A percentile compares a stretch with the other conserved stretches of the same genome.
Evolutionary conservation across 2,113 vertebrate species (phyloP).

Genomic region (Tylochromis polylepis): DNA sequence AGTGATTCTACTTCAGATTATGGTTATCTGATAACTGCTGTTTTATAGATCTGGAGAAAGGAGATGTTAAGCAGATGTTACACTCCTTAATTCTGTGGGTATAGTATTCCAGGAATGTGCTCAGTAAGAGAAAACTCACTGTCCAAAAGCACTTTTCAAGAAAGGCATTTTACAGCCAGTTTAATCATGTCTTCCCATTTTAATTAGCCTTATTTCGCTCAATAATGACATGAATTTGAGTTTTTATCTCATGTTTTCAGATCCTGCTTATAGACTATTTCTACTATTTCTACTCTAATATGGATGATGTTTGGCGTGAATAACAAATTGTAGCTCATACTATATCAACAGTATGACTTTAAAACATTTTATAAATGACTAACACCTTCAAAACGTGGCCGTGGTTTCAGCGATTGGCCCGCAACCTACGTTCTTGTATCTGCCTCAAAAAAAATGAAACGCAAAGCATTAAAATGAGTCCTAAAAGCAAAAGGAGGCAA

Average conservation of each 20-base stretch:
- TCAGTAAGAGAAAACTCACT: neutral
- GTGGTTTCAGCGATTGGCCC: neutral
- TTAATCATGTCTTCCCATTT: neutral
- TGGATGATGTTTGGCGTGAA: neutral
- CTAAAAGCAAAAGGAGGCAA: neutral
- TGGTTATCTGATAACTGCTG: neutral
- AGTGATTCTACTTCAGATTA: no score
- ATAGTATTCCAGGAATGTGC: neutral
- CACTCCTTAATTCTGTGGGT: neutral
- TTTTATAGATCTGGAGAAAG: neutral
- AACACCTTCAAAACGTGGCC: neutral
- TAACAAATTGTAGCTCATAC: neutral
- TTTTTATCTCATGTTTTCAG: neutral
- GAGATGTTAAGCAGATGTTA: neutral
- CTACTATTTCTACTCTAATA: no score
- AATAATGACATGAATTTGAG: neutral
- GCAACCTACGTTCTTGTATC: neutral
- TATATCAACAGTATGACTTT: neutral
- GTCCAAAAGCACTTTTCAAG: neutral
- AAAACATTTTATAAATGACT: neutral
- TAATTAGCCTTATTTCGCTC: accelerated
- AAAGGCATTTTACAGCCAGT: neutral
- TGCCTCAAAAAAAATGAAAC: neutral
- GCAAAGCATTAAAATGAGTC: neutral
- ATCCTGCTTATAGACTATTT: neutral